Conservation (phyloP, 2,888 invertebrate species). For the Athalia circularis region DNA sequence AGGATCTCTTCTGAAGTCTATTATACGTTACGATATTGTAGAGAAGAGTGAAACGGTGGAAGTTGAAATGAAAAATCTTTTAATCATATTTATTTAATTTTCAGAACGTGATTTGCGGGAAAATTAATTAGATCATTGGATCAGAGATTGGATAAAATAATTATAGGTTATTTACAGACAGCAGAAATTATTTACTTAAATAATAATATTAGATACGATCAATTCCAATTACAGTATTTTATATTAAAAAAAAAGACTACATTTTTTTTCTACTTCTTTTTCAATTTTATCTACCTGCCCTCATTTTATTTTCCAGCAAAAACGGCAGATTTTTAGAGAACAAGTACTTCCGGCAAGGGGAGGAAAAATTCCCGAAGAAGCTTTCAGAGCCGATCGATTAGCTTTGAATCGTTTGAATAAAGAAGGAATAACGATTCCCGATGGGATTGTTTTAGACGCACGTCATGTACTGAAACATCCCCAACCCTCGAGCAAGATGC, state of each 20-base stretch:
- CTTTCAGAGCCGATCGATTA: slow-evolving; percentile 78
- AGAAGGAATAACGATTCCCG: slow-evolving; percentile 79
- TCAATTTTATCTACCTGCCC: no score
- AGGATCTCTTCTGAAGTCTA: no score
- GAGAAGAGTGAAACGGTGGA: no score
- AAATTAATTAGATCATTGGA: no score
- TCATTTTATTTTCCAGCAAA: slow-evolving; percentile 71
- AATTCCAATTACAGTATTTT: not conserved
- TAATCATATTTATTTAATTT: no score
- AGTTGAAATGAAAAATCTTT: no score
- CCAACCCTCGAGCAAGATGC: slow-evolving; percentile 56
- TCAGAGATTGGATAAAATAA: no score
- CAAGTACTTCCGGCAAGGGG: slow-evolving; percentile 79
- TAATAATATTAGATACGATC: not conserved
- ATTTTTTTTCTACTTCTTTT: not conserved
- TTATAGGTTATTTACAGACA: no score
- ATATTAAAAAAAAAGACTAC: no score
- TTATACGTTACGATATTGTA: no score
- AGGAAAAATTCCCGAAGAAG: slow-evolving; percentile 80
- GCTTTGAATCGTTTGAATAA: slow-evolving; percentile 79
- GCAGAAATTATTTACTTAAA: no score
- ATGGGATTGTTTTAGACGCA: slow-evolving; percentile 77
- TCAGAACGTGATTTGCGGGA: no score
- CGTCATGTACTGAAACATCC: slow-evolving; percentile 68
- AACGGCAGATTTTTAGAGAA: slow-evolving; percentile 80